Evolutionary conservation across 2,797 vertebrate species (phyloP).

Genomic region (Meda fulgida): DNA sequence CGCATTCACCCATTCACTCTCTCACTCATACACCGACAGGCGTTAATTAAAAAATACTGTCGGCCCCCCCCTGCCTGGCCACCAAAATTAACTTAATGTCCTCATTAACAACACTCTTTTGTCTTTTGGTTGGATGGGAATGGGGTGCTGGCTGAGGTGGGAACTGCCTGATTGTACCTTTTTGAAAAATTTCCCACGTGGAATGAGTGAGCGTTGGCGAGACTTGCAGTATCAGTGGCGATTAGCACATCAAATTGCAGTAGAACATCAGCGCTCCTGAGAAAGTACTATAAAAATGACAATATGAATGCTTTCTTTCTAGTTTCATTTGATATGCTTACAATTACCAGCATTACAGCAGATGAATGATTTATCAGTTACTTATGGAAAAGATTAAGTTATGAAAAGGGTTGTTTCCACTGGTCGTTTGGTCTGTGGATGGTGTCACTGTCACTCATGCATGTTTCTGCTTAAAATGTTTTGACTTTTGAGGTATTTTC

Average conservation of each 20-base stretch:
- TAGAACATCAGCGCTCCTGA: slow-evolving; percentile 18
- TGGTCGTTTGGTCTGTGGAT: slow-evolving; percentile 50
- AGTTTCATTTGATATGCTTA: slow-evolving; percentile 32
- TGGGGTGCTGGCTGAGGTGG: slow-evolving; percentile 31
- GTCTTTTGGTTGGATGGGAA: slow-evolving; percentile 54
- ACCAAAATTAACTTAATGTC: slow-evolving; percentile 53
- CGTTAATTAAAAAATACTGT: slow-evolving; percentile 50
- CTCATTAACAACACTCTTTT: slow-evolving; percentile 53
- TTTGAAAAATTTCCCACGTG: slow-evolving; percentile 46
- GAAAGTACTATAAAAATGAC: slow-evolving; percentile 38
- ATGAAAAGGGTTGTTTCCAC: slow-evolving; percentile 54
- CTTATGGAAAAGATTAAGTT: slow-evolving; percentile 53
- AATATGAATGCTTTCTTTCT: slow-evolving; percentile 20
- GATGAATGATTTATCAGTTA: slow-evolving; percentile 47
- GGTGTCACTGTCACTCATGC: slow-evolving; percentile 54
- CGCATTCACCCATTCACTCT: too few species aligned
- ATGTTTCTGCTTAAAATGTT: slow-evolving; percentile 48
- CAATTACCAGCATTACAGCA: slow-evolving; percentile 7
- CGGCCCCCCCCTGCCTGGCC: slow-evolving; percentile 23
- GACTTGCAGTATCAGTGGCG: slow-evolving; percentile 5
- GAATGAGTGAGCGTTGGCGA: slow-evolving; percentile 18
- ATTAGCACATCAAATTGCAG: slow-evolving; percentile 35
- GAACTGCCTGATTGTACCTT: slow-evolving; percentile 40
- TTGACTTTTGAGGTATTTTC: slow-evolving; percentile 14
- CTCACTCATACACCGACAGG: too few species aligned